Percentiles rank a stretch among this genome's conserved stretches.
Conservation (phyloP, 2,797 vertebrate species). For the Steatocranus sp. region DNA sequence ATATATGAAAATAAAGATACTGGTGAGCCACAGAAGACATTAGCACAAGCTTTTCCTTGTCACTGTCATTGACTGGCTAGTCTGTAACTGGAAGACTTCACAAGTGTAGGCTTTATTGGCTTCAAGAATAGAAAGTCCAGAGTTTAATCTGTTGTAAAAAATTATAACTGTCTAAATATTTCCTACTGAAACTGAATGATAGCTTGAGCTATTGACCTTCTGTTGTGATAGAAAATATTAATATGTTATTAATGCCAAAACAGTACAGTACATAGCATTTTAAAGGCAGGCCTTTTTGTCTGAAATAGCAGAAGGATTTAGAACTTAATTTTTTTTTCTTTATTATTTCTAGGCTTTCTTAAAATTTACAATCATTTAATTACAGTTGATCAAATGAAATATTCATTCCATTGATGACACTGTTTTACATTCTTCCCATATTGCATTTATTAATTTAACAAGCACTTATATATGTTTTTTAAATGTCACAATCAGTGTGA, state of each 20-base stretch:
- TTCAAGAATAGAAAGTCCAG: not conserved
- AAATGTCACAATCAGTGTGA: not conserved
- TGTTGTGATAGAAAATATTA: not conserved
- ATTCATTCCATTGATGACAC: not conserved
- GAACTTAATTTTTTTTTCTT: not conserved
- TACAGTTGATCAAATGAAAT: not conserved
- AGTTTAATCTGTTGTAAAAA: not conserved
- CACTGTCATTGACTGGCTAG: not conserved
- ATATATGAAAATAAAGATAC: not conserved
- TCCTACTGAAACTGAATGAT: not conserved
- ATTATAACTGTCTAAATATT: not conserved
- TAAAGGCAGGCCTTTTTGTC: not conserved
- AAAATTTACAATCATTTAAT: not conserved
- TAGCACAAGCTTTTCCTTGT: fast-evolving
- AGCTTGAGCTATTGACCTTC: not conserved
- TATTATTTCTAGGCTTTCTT: not conserved
- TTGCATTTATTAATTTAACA: not conserved
- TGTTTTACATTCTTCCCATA: not conserved
- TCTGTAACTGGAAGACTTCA: not conserved
- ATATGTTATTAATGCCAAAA: not conserved
- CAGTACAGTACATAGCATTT: not conserved
- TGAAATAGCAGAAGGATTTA: not conserved
- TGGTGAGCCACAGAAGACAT: not conserved
- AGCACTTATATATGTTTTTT: not conserved
- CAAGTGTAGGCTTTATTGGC: not conserved